A percentile compares a stretch with the other conserved stretches of the same genome.
Evolutionary conservation across 2,888 invertebrate genomes (phyloP).

Genomic region (Mellilla xanthometata): DNA sequence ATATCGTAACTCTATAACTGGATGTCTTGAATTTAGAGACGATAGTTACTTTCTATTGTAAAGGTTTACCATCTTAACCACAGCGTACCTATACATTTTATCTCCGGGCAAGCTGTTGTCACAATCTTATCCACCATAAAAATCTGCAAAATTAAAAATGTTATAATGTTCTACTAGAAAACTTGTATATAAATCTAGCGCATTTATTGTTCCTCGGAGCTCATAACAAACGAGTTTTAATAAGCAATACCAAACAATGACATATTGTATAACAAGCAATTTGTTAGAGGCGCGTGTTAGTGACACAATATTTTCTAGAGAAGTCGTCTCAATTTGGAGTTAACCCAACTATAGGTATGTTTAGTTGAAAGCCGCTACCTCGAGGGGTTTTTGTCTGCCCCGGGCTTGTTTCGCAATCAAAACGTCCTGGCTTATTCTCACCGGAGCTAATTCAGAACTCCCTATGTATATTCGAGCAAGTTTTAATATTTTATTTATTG

Average conservation of each 20-base stretch:
- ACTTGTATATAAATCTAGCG: no score
- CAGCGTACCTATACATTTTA: no score
- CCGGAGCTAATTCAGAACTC: constrained; percentile 25
- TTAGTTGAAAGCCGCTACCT: constrained; percentile 44
- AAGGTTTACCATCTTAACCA: no score
- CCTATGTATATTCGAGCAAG: constrained; percentile 24
- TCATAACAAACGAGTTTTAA: no score
- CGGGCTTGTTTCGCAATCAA: constrained; percentile 53
- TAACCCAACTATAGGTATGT: constrained; percentile 19
- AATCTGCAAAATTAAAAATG: no score
- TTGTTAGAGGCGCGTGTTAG: constrained; percentile 3
- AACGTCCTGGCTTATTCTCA: constrained; percentile 38
- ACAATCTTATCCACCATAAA: no score
- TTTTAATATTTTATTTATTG: constrained; percentile 27
- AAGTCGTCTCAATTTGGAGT: constrained; percentile 9
- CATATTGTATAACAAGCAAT: constrained; percentile 3
- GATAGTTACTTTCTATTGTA: no score
- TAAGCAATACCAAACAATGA: not conserved
- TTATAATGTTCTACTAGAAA: no score
- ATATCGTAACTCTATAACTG: no score
- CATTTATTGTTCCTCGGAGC: no score
- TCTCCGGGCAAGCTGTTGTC: no score
- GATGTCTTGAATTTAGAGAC: no score
- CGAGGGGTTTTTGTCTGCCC: constrained; percentile 44
- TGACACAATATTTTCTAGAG: constrained; percentile 6